Percentiles rank a stretch among this genome's conserved stretches.
Evolutionary conservation across 2,113 vertebrate genomes (phyloP).

Genomic region (Nycticebus coucang): DNA sequence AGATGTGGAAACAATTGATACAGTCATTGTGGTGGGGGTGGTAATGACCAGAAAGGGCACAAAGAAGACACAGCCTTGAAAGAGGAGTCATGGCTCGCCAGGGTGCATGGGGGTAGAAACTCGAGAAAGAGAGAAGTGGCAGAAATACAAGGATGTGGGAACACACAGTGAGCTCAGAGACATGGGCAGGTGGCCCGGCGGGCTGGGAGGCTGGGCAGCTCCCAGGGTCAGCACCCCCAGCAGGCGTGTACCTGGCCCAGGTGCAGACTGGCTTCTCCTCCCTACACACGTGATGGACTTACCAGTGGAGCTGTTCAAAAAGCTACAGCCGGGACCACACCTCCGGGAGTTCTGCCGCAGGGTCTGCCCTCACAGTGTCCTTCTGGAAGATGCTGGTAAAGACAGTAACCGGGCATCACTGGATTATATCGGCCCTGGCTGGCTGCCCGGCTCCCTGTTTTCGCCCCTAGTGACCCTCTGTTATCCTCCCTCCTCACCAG

Average conservation of each 20-base stretch:
- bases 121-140: background rate
- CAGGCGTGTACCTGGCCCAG: accelerated
- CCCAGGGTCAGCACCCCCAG: accelerated
- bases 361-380: too few relatives aligned
- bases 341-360: background rate
- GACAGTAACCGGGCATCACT: accelerated
- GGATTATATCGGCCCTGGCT: accelerated
- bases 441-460: accelerated
- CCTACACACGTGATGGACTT: accelerated
- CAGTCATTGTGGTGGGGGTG: accelerated
- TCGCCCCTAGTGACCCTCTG: accelerated
- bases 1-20: accelerated
- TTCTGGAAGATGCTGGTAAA: background rate
- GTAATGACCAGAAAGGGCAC: background rate
- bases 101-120: background rate
- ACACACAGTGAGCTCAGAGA: accelerated
- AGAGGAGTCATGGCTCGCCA: background rate
- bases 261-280: background rate
- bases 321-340: accelerated
- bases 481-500: background rate
- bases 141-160: background rate
- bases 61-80: background rate
- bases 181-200: accelerated
- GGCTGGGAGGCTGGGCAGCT: accelerated
- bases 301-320: background rate